A percentile compares a stretch with the other conserved stretches of the same genome.
These are phyloP conservation scores for Alligator sinensis DNA, from an alignment of 2,113 vertebrate genomes.

Conservation along the genomic window DNA sequence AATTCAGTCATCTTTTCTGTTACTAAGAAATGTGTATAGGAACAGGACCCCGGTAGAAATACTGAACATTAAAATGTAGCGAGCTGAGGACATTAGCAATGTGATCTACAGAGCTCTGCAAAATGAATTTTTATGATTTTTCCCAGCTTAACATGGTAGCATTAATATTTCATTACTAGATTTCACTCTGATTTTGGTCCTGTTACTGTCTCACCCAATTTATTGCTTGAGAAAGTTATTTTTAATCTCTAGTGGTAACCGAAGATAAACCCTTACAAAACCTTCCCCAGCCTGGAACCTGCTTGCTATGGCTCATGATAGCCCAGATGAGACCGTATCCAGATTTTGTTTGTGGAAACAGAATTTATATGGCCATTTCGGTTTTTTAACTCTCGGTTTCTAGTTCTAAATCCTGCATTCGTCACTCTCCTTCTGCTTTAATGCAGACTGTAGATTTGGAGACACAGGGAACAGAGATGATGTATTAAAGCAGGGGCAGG, in stretches of 20 bases:
- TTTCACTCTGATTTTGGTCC: constrained; percentile 70
- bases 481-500: neutral
- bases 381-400: neutral
- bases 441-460: neutral
- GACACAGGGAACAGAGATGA: neutral
- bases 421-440: constrained; percentile 8
- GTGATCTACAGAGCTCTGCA: constrained; percentile 13
- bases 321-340: constrained; percentile 45
- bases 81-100: constrained; percentile 24
- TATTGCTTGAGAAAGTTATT: constrained; percentile 73
- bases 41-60: constrained; percentile 6
- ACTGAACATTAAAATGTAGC: constrained; percentile 12
- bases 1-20: constrained; percentile 45
- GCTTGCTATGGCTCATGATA: constrained; percentile 41
- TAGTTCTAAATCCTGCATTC: neutral
- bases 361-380: constrained; percentile 19
- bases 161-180: constrained; percentile 77
- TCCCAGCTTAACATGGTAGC: constrained; percentile 52
- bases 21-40: constrained; percentile 17
- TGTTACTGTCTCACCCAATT: constrained; percentile 75
- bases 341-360: constrained; percentile 42
- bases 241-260: constrained; percentile 68
- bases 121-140: constrained; percentile 71
- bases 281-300: constrained; percentile 55
- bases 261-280: constrained; percentile 70